Conservation (phyloP, 1,140 invertebrate species). For the Heliconius nattereri region DNA sequence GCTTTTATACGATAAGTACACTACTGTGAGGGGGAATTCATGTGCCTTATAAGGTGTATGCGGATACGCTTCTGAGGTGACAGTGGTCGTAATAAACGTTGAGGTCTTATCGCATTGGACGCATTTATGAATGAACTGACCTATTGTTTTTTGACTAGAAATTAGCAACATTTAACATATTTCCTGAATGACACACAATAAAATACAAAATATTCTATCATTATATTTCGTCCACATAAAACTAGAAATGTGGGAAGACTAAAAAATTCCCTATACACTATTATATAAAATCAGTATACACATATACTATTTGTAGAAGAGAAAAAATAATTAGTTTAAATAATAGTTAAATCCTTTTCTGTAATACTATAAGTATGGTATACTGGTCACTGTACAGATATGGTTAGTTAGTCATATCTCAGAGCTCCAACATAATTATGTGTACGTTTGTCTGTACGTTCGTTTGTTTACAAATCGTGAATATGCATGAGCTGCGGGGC, state of each 20-base stretch:
- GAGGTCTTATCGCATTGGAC: conserved; percentile 39
- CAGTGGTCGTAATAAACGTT: conserved; percentile 42
- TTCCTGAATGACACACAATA: background rate
- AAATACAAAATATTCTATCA: background rate
- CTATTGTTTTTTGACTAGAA: background rate
- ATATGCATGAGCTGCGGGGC: conserved; percentile 64
- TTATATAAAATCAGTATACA: too few relatives aligned
- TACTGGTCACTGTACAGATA: background rate
- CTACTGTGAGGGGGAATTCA: conserved; percentile 63
- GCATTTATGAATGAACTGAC: conserved; percentile 34
- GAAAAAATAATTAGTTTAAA: background rate
- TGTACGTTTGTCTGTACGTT: conserved; percentile 56
- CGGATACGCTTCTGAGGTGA: conserved; percentile 56
- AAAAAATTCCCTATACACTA: too few relatives aligned
- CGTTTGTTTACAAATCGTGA: conserved; percentile 52
- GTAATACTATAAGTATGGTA: background rate
- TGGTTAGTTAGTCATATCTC: conserved; percentile 13
- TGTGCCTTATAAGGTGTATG: conserved; percentile 57
- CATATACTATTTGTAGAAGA: too few relatives aligned
- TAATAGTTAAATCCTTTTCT: background rate
- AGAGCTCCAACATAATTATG: conserved; percentile 5
- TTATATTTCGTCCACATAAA: too few relatives aligned
- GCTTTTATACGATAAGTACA: conserved; percentile 66
- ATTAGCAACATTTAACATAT: background rate
- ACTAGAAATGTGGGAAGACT: too few relatives aligned